Percentiles rank a stretch among this genome's conserved stretches.
Evolutionary conservation across 2,797 vertebrate genomes (phyloP).

Genomic region (Etheostoma nigrum): DNA sequence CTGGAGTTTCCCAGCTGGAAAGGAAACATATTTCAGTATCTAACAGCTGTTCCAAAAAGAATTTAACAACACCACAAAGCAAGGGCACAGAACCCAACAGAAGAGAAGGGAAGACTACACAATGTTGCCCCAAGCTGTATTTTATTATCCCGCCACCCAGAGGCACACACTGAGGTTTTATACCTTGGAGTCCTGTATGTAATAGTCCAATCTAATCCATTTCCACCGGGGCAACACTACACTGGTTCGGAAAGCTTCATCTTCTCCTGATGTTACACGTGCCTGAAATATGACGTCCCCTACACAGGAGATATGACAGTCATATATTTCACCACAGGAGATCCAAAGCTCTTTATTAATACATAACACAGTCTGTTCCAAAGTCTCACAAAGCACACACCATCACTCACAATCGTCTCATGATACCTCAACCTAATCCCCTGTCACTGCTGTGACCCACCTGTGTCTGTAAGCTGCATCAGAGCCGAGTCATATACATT

Average conservation of each 20-base stretch:
- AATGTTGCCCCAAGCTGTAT: constrained; percentile 30
- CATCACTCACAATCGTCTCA: constrained; percentile 56
- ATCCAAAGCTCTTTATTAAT: constrained; percentile 67
- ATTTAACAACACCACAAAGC: constrained; percentile 49
- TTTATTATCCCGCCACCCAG: constrained; percentile 43
- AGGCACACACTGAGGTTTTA: constrained; percentile 15
- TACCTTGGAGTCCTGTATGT: constrained; percentile 89
- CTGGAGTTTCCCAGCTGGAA: constrained; percentile 71
- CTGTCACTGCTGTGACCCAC: constrained; percentile 79
- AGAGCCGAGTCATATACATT: constrained; percentile 86
- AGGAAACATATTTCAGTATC: constrained; percentile 59
- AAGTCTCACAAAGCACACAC: constrained; percentile 57
- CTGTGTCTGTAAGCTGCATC: constrained; percentile 89
- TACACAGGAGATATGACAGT: constrained; percentile 75
- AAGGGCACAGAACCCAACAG: constrained; percentile 24
- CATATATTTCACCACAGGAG: constrained; percentile 61
- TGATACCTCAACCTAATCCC: constrained; percentile 33
- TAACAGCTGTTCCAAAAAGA: constrained; percentile 62
- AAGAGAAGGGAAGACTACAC: constrained; percentile 33
- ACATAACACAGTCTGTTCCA: constrained; percentile 58
- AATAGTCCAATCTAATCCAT: constrained; percentile 92
- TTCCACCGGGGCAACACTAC: constrained; percentile 84
- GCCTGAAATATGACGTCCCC: constrained; percentile 91
- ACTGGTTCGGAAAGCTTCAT: constrained; percentile 86
- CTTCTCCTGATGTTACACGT: constrained; percentile 84